Evolutionary conservation across 37 sponge, comb jelly and placozoan species (phyloP).

Genomic region (Geodia barretti): DNA sequence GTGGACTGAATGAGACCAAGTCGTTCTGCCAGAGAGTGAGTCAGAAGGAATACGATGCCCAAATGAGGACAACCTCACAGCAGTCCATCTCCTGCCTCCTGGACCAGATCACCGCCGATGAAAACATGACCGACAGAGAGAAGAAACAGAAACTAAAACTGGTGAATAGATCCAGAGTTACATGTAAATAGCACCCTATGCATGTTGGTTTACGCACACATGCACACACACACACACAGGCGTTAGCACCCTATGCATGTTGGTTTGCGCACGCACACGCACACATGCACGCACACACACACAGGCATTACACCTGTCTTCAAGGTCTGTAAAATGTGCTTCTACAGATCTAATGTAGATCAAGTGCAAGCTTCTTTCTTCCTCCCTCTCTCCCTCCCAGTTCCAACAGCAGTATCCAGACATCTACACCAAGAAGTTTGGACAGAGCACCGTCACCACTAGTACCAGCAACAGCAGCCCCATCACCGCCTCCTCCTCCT

Average conservation of each 20-base stretch:
- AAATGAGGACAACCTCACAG: slow-evolving; percentile 17
- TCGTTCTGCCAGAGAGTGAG: slow-evolving; percentile 50
- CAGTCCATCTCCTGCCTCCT: slow-evolving; percentile 32
- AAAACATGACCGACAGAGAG: slow-evolving; percentile 39
- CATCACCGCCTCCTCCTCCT: neutral
- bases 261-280: neutral
- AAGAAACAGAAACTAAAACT: slow-evolving; percentile 60
- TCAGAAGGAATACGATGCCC: slow-evolving; percentile 36
- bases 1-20: neutral
- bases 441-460: too few relatives aligned
- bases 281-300: too few relatives aligned
- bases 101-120: slow-evolving; percentile 41
- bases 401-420: slow-evolving; percentile 71
- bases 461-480: too few relatives aligned
- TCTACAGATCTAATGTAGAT: too few relatives aligned
- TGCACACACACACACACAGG: too few relatives aligned
- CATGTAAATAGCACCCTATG: too few relatives aligned
- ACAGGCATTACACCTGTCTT: too few relatives aligned
- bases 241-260: neutral
- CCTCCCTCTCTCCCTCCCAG: too few relatives aligned
- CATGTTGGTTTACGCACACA: too few relatives aligned
- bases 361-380: neutral
- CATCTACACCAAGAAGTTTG: slow-evolving; percentile 48
- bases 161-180: too few relatives aligned
- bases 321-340: too few relatives aligned